Base-by-base conservation (phyloP, 2,888 invertebrate species). In the Cephus pulcher region DNA sequence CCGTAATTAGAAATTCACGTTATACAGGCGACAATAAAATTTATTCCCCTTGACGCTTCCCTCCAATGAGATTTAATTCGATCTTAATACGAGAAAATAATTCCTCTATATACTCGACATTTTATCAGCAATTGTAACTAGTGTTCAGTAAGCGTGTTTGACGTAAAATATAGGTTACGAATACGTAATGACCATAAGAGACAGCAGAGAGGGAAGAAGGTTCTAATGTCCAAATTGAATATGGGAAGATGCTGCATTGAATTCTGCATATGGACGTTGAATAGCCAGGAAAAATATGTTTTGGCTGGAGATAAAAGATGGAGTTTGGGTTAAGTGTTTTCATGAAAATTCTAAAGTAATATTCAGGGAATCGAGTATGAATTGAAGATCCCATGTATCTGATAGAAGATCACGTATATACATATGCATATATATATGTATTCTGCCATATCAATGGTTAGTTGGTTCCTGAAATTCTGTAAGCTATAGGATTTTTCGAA, bases 341-440 rank as follows among this genome's bases (percentile, higher is more conserved):
- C 85, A 87, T 87, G 88, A 86, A 90, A 90, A 90, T 89, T 85
- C 80, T 84, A 80, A 84, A 85, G 87, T 87, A 88, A 88, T 89
- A 88, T 87, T 84, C 83, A 81, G 80, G 75, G 78, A 75, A 15
- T 30, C 78, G 76, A 79, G 56, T 56, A 23, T 56, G 23, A 40
- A 40, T 40, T 40, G 40, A 56, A 6, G 23, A 56, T 56, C 23
- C 15, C 6, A 23, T 40, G 6, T 23, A 2, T 56, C 6, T 56
- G 56, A 9, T 56, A 56, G 23, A 56, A 56, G 23, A 6, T 9
- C 2, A 56, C 56, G 9, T 23, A 56, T 23, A 23, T 40, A 15
- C 4, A 0, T 37, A 12, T 37, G 0, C 12, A 37, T 12, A 15
- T 37, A 15, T 6, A 40, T 1, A 9, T 40, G 9, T 23, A 15